Conservation (phyloP, 1,140 invertebrate genomes). For the Stegodyphus mimosarum region DNA sequence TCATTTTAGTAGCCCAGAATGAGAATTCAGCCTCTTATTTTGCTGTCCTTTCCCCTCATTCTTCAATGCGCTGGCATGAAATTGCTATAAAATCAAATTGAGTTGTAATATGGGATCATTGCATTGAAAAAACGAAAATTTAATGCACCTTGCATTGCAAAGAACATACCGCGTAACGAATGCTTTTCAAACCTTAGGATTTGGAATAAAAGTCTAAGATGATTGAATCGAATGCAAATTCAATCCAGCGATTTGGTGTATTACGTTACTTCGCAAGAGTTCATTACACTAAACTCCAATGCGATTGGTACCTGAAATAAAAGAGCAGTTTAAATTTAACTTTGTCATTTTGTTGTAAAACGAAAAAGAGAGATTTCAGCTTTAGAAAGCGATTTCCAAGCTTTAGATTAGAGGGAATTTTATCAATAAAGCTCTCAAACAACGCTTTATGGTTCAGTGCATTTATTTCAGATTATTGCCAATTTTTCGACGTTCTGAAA, state of each 20-base stretch:
- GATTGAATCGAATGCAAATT: slow-evolving; percentile 43
- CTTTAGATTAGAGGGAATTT: neutral
- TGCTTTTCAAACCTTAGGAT: neutral
- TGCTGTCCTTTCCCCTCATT: too few species aligned
- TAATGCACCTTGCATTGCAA: too few species aligned
- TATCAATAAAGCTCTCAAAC: slow-evolving; percentile 27
- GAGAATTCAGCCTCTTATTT: too few species aligned
- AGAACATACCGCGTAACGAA: neutral
- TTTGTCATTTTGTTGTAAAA: too few species aligned
- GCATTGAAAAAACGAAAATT: too few species aligned
- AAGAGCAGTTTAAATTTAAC: slow-evolving; percentile 2
- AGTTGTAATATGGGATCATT: too few species aligned
- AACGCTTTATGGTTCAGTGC: slow-evolving; percentile 27
- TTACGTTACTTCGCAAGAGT: neutral
- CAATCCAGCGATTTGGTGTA: slow-evolving; percentile 14
- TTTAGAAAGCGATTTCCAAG: slow-evolving; percentile 18
- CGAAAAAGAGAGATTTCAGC: slow-evolving; percentile 16
- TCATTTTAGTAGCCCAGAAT: too few species aligned
- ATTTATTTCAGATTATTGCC: slow-evolving; percentile 38
- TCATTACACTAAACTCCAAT: slow-evolving; percentile 25
- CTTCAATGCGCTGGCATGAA: too few species aligned
- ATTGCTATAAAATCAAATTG: too few species aligned
- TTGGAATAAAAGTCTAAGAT: neutral
- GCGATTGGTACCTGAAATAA: neutral
- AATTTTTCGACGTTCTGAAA: slow-evolving; percentile 38